These are phyloP conservation scores for Bos javanicus DNA, from an alignment of 2,113 vertebrate species.

Conservation along the genomic window DNA sequence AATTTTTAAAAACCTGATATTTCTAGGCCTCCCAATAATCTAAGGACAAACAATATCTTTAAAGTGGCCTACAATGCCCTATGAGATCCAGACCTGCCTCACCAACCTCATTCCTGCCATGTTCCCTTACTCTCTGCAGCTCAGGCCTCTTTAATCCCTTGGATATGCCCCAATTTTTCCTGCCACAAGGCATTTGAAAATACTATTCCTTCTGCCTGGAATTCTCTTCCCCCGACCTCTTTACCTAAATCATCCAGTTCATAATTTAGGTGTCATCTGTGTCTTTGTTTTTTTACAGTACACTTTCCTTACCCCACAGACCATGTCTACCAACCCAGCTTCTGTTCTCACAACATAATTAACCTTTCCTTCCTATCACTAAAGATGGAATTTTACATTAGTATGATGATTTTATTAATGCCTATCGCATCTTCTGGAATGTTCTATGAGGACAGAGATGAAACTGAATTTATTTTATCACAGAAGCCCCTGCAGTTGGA, in stretches of 20 bases:
- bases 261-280: not conserved
- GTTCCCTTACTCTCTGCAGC: not conserved
- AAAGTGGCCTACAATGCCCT: not conserved
- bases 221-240: not conserved
- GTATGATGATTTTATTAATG: not conserved
- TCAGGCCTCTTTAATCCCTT: not conserved
- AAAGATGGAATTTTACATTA: not conserved
- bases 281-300: not conserved
- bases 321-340: not conserved
- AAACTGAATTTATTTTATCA: not conserved
- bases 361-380: not conserved
- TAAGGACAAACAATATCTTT: not conserved
- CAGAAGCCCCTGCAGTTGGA: not conserved
- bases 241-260: not conserved
- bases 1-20: not conserved
- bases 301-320: not conserved
- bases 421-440: not conserved
- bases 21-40: not conserved
- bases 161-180: accelerated
- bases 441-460: not conserved
- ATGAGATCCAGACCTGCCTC: not conserved
- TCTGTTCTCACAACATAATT: not conserved
- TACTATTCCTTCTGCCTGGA: not conserved
- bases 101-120: too few relatives aligned
- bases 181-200: not conserved